A percentile compares a stretch with the other conserved stretches of the same genome.
phyloP scores from a whole-genome alignment of 2,113 vertebrate species.

The Grantiella picta region DNA sequence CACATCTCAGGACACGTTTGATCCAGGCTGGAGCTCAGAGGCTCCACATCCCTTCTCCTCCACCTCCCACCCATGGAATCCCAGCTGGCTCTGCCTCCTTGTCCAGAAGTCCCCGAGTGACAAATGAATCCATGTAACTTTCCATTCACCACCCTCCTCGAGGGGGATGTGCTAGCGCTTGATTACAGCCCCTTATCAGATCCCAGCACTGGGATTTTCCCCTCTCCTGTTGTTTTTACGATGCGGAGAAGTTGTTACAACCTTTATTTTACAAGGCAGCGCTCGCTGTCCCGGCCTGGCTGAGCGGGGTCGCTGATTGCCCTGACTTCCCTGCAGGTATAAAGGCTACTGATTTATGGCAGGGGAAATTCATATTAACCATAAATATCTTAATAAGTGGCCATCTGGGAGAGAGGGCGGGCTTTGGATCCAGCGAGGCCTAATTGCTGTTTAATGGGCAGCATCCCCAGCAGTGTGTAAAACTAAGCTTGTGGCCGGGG shows the following conservation, averaged over 20 bases:
- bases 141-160: not conserved
- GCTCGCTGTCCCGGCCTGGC: not conserved
- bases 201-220: slow-evolving; percentile 27
- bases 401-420: not conserved
- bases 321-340: slow-evolving; percentile 52
- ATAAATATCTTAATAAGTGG: slow-evolving; percentile 61
- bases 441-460: slow-evolving; percentile 53
- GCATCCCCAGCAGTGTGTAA: not conserved
- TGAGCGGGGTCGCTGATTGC: slow-evolving; percentile 17
- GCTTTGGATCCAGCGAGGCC: not conserved
- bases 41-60: not conserved
- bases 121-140: not conserved
- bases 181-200: slow-evolving; percentile 29
- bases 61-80: not conserved
- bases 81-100: not conserved
- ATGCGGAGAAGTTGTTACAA: slow-evolving; percentile 14
- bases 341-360: slow-evolving; percentile 30
- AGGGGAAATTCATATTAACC: slow-evolving; percentile 59
- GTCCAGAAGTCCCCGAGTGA: not conserved
- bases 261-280: slow-evolving; percentile 40
- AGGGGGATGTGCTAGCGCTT: not conserved
- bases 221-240: slow-evolving; percentile 53
- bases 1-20: not conserved
- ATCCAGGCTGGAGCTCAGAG: not conserved
- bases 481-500: slow-evolving; percentile 2